Conservation (phyloP, 1,140 invertebrate species). For the Araneus ventricosus region DNA sequence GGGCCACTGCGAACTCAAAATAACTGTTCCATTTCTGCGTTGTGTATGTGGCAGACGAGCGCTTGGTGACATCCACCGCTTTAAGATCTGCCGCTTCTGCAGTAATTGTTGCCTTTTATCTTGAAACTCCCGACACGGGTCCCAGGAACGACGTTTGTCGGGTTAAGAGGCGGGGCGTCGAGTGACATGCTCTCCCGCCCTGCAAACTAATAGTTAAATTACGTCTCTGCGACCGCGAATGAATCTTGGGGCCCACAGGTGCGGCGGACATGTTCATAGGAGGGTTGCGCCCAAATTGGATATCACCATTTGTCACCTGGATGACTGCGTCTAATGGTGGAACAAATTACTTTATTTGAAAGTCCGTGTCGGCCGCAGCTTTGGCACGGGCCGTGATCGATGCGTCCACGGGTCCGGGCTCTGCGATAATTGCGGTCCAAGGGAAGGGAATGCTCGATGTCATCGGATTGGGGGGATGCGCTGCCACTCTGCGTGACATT, state of each 20-base stretch:
- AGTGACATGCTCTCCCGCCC: constrained; percentile 41
- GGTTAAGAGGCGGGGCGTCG: constrained; percentile 17
- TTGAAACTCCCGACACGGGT: not conserved
- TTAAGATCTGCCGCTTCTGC: not conserved
- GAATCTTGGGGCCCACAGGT: constrained; percentile 54
- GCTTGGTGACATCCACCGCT: not conserved
- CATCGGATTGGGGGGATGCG: constrained; percentile 11
- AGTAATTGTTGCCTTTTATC: constrained; percentile 19
- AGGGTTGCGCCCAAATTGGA: constrained; percentile 55
- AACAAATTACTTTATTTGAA: constrained; percentile 70
- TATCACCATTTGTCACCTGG: constrained; percentile 71
- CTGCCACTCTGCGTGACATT: constrained; percentile 2
- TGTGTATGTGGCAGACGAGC: not conserved
- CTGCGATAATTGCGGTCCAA: constrained; percentile 37
- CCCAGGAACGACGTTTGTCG: not conserved
- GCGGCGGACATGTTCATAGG: constrained; percentile 42
- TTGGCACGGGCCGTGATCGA: constrained; percentile 28
- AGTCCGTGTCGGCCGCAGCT: constrained; percentile 57
- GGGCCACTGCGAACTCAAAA: too few relatives aligned
- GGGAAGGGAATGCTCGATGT: constrained; percentile 14
- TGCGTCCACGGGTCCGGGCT: constrained; percentile 1
- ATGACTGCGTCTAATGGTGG: constrained; percentile 60
- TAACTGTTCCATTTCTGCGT: too few relatives aligned
- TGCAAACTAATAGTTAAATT: constrained; percentile 58
- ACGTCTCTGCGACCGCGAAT: constrained; percentile 46